Evolutionary conservation across 2,113 vertebrate genomes (phyloP), one percentile per base, ranked within the genome.

Genomic region (Patagioenas fasciata): DNA sequence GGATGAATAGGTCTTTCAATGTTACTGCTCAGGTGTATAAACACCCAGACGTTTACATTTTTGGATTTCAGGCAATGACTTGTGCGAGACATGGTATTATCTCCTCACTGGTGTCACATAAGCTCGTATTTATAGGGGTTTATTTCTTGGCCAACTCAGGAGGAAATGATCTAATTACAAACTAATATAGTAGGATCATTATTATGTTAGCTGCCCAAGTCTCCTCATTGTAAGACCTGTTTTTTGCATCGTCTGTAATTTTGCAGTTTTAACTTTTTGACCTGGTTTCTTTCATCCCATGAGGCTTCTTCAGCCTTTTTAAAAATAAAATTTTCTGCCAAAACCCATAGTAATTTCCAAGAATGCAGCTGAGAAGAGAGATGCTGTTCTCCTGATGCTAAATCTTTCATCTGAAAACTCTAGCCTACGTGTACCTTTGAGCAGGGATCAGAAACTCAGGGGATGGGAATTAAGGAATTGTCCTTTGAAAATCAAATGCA

Each of bases 91-190:
- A 13, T 29, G 38, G 16, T 26, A 89, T 56, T 88, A 72, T 83
- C 57, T 90, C 72, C 69, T 42, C 77, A 71, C 12, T 64, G 56
- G 32, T 74, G 48, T 89, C 86, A 89, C 57, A 82, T 34, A 87
- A 91, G 32, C 66, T 81, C 0, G 0, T 61, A 80, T 75, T 89
- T 72, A 65, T 24, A 69, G 17, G 56, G 84, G 61, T 85, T 92
- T 91, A 82, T 75, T 91, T 66, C 73, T 80, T 91, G 78, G 78
- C 73, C 78, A 81, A 58, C 44, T 64, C 69, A 47, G 54, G 85
- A 95, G 87, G 84, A 95, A 95, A 85, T 81, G 10, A 94, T 84
- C 80, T 92, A 91, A 95, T 89, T 95, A 94, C 57, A 96, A 62
- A 50, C 48, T 79, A 95, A 95, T 87, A 87, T 9, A 75, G 53